Percentiles rank a stretch among this genome's conserved stretches.
phyloP scores from a whole-genome alignment of 2,888 invertebrate species.

The Dusona sp. region DNA sequence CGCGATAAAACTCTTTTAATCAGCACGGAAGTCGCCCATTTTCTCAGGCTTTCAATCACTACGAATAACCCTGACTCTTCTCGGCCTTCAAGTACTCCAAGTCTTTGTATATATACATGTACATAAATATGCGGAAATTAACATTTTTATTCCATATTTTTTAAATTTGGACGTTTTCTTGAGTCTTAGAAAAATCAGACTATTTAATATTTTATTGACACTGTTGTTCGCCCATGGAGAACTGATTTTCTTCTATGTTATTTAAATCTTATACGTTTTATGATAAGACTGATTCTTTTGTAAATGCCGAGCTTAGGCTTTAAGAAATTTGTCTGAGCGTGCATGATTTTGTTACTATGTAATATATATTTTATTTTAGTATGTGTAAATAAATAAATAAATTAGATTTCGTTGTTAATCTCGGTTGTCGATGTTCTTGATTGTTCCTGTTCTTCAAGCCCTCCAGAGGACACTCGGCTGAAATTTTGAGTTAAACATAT shows the following conservation, averaged over 20 bases:
- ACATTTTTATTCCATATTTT: neutral
- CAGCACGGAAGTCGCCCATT: neutral
- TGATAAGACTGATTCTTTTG: constrained; percentile 67
- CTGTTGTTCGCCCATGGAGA: constrained; percentile 3
- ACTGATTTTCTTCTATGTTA: constrained; percentile 17
- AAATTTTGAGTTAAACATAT: neutral
- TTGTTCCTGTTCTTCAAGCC: neutral
- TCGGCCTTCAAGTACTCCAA: neutral
- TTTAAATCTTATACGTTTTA: constrained; percentile 42
- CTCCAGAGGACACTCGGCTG: neutral
- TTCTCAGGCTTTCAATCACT: neutral
- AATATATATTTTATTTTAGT: constrained; percentile 33
- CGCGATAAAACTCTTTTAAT: neutral
- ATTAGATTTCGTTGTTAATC: constrained; percentile 28
- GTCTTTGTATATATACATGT: neutral
- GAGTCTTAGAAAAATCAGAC: neutral
- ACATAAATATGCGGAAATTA: neutral
- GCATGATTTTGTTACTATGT: constrained; percentile 40
- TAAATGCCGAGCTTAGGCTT: constrained; percentile 38
- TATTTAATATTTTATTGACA: neutral
- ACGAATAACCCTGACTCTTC: neutral
- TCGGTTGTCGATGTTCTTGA: neutral
- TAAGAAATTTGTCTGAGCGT: constrained; percentile 36
- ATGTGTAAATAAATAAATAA: constrained; percentile 57
- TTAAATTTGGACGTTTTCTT: neutral